Base-by-base conservation (phyloP, 2,113 vertebrate species). In the Entomyzon cyanotis region DNA sequence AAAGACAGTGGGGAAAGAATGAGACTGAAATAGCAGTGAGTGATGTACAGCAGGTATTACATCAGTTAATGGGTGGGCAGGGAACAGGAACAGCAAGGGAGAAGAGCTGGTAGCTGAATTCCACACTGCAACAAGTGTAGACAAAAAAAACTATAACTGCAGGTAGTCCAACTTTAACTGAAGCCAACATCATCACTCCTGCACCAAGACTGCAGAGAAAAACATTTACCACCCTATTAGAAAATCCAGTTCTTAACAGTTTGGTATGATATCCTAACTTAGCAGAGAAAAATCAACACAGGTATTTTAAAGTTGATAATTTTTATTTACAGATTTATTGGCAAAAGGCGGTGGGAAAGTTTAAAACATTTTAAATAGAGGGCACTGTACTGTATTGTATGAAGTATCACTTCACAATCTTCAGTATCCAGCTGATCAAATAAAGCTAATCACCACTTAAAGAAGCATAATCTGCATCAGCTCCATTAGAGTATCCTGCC, bases 271-370 rank as follows among this genome's bases (percentile, higher is more conserved):
- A 93, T 13, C 25, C 41, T 91, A 88, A 84, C 55, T 76, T 52
- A 86, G 93, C 56, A 94, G 94, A 97, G 78, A 95, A 91, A 92
- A 84, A 94, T 84, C 93, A 96, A 93, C 91, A 93, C 94, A 81
- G 78, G 28, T 79, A 82, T 95, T 97, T 97, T 97, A 82, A 97
- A 97, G 93, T 97, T 89, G 89, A 93, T 83, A 89, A 56, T 91
- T 95, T 98, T 98, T 98, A 98, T 98, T 98, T 98, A 98, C 98
- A 98, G 94, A 86, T 97, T 97, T 93, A 95, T 97, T 97, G 97
- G 97, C 97, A 97, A 97, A 46, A 97, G 91, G 82, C 42, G 28
- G 50, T 83, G 92, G 92, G 93, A 84, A 97, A 94, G 39, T 97
- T 92, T 89, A 95, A 97, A 96, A 97, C 96, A 93, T 91, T 94